Evolutionary conservation across 2,888 invertebrate species (phyloP), one percentile per base, ranked within the genome.

Genomic region (Ochropleura plecta): DNA sequence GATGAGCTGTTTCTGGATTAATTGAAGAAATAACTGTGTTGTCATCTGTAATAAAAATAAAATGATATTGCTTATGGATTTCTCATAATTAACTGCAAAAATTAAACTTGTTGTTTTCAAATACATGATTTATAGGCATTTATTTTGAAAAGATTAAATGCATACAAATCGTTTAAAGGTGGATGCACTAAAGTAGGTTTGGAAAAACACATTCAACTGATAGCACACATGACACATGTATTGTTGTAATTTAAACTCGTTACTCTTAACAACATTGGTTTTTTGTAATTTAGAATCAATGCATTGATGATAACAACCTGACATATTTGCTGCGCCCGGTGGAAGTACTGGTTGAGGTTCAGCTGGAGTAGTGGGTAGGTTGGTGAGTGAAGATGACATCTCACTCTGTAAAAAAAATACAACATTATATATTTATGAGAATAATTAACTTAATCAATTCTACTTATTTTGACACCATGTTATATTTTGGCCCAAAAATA

Each of bases 1-100:
- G 98, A 95, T 98, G 98, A 78, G 97, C 76, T 49, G 90, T 91
- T 83, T 96, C 96, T 76, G 90, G 89, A 81, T 89, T 90, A 30
- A 90, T 85, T 71, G 92, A 87, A 63, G 90, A 64, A 59, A 87
- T 83, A n/a, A 89, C 73, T 72, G 87, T 84, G 78, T 82, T 90
- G 65, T 93, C 93, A 83, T 94, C 94, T 89, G 74, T 53, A 81
- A 85, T 40, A n/a, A 73, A 76, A 63, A 46, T 44, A 73, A 75
- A 60, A 82, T 55, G 51, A 78, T 75, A 71, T 20, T 69, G 76
- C 53, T 42, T 51, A 14, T 14, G 5, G 4, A 57, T 20, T 49
- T n/a, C 9, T 49, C 9, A 14, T n/a, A 51, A 16, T 30, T 16
- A 30, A 64, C 20, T 9, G 51, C 18, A n/a, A 55, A 14, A 55